Evolutionary conservation across 2,113 vertebrate species (phyloP).

Genomic region (Scytalopus superciliaris): DNA sequence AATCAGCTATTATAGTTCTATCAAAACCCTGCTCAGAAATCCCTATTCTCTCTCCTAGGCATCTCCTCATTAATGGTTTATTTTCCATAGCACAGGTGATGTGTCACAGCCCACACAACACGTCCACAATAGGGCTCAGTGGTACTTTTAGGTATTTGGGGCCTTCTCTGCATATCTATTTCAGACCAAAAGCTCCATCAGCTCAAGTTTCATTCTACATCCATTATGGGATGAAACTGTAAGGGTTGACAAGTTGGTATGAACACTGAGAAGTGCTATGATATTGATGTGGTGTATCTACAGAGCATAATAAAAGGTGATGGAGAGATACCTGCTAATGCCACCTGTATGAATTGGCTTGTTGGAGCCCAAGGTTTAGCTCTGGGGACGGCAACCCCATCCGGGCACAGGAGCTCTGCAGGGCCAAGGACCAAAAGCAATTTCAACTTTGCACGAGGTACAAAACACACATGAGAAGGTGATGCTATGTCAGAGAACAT

Average conservation of each 20-base stretch:
- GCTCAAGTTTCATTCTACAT: not conserved
- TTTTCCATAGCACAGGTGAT: slow-evolving; percentile 19
- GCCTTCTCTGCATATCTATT: not conserved
- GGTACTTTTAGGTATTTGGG: not conserved
- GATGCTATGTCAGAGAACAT: fast-evolving
- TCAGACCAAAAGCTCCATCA: not conserved
- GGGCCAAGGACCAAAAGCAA: not conserved
- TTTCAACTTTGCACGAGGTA: not conserved
- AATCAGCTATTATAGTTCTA: slow-evolving; percentile 14
- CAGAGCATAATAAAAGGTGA: not conserved
- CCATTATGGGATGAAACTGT: not conserved
- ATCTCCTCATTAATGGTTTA: not conserved
- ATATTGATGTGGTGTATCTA: not conserved
- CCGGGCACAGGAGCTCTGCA: not conserved
- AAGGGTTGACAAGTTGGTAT: not conserved
- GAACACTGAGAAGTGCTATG: not conserved
- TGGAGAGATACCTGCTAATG: not conserved
- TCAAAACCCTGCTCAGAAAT: slow-evolving; percentile 58
- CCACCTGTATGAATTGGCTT: not conserved
- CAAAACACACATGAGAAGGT: not conserved
- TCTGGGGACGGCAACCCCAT: not conserved
- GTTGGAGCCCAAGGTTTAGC: not conserved
- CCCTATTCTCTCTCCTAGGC: slow-evolving; percentile 10
- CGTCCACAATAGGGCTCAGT: fast-evolving
- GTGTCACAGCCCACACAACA: not conserved